Percentiles rank a stretch among this genome's conserved stretches.
phyloP scores from a whole-genome alignment of 2,113 vertebrate genomes.

The Gnathonemus echidnorhynchus region DNA sequence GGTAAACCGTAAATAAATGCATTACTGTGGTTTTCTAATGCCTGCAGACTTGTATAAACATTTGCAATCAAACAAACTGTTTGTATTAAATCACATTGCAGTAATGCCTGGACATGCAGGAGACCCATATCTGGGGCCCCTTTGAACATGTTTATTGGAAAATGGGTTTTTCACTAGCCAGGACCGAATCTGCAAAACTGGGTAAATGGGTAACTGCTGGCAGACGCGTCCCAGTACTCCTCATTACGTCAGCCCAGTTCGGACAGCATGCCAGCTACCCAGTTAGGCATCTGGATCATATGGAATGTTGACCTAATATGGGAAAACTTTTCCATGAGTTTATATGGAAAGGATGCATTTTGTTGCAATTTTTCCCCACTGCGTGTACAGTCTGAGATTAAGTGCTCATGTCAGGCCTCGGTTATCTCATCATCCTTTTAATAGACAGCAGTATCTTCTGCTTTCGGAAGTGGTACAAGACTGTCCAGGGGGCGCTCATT shows the following conservation, averaged over 20 bases:
- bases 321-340: not conserved
- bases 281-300: not conserved
- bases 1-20: not conserved
- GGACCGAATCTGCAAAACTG: not conserved
- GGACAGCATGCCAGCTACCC: not conserved
- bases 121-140: not conserved
- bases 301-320: not conserved
- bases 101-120: not conserved
- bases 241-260: not conserved
- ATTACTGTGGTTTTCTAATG: not conserved
- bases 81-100: not conserved
- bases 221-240: not conserved
- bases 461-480: constrained; percentile 32
- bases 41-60: not conserved
- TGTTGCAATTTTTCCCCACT: not conserved
- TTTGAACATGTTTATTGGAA: not conserved
- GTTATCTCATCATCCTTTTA: not conserved
- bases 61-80: not conserved
- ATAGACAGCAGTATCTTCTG: constrained; percentile 26
- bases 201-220: not conserved
- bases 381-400: not conserved
- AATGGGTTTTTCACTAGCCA: not conserved
- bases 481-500: constrained; percentile 25
- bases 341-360: not conserved
- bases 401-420: not conserved